Base-by-base conservation (phyloP, 2,888 invertebrate genomes). In the Osmoderma eremita region DNA sequence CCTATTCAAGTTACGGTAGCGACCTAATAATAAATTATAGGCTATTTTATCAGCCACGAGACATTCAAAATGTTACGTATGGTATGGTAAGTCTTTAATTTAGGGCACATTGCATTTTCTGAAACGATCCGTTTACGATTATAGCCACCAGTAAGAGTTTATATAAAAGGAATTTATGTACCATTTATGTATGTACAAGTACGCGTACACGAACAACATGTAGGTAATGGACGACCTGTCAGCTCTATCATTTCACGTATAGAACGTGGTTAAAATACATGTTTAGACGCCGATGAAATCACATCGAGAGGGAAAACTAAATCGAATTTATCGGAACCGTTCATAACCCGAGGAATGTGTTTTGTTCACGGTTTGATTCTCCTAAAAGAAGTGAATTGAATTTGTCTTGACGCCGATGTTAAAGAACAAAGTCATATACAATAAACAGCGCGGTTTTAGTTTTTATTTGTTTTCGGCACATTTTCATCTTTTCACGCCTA, bases 331-430 rank as follows among this genome's bases (percentile, higher is more conserved):
- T 61, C 45, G 45, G 58, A 45, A 48, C 48, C 45, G 58, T 45
- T 61, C 58, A 61, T 61, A 61, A 61, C 17, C 58, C 58, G 30
- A 61, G 48, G 30, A 61, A 61, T 61, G 45, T 61, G 58, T 61
- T 61, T 61, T 61, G 58, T 61, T 61, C 45, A 30, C 58, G 45
- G 48, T 61, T 61, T 61, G 58, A 61, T 61, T 61, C 45, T 61
- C 36, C 58, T 45, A 45, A 61, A n/a, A 61, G 17, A 10, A 61
- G 58, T 61, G 45, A 61, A 61, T 61, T 61, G 58, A 61, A 61
- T 61, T 61, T 61, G 45, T 61, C 58, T 45, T 61, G 58, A 45
- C 58, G 58, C 48, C 45, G 36, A 61, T 45, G 58, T 61, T 61
- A 61, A 61, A 45, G 58, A 61, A 45, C 45, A 61, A 30, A 61